Base-by-base conservation (phyloP, 2,888 invertebrate genomes). In the Tetropium fuscum region DNA sequence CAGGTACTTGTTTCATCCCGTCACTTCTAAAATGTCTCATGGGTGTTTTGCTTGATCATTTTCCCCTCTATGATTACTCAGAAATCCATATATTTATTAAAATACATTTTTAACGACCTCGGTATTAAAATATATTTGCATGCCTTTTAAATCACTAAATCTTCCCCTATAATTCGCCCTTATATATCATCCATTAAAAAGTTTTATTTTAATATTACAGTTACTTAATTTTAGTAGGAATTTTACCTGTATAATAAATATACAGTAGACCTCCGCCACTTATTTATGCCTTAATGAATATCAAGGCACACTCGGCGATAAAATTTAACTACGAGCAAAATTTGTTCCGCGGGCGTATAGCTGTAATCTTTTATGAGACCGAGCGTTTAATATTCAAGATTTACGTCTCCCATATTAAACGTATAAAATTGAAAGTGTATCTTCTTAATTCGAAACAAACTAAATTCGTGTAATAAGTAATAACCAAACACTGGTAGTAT, bases 301-400 rank as follows among this genome's bases (percentile, higher is more conserved):
- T 63, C 59, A 59, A 63, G 54, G 55, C 59, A 25, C 36, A 34
- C 40, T 27, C 18, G 59, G 55, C 53, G 54, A 59, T 63, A 63
- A 63, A 63, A 63, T 58, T 55, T 51, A 45, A 54, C 58, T 54
- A n/a, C n/a, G n/a, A 43, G 56, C 43, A 60, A 57, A 45, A 59
- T 56, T 60, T 56, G 60, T 51, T 57, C 59, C 51, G 57, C 15
- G 34, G 36, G 8, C 53, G 53, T 53, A 54, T 58, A 54, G 40
- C 44, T 58, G 55, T 58, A 56, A 54, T 58, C 54, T 56, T 64
- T 58, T 61, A 56, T 54, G 58, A 61, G 58, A 56, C 58, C 43
- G 55, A 55, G 57, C 57, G 53, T 56, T 62, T 58, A 62, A 62
- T 61, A 55, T 61, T 59, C 61, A 61, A 56, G 20, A 41, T 41